Conservation (phyloP, 2,113 vertebrate genomes). For the Willisornis vidua region DNA sequence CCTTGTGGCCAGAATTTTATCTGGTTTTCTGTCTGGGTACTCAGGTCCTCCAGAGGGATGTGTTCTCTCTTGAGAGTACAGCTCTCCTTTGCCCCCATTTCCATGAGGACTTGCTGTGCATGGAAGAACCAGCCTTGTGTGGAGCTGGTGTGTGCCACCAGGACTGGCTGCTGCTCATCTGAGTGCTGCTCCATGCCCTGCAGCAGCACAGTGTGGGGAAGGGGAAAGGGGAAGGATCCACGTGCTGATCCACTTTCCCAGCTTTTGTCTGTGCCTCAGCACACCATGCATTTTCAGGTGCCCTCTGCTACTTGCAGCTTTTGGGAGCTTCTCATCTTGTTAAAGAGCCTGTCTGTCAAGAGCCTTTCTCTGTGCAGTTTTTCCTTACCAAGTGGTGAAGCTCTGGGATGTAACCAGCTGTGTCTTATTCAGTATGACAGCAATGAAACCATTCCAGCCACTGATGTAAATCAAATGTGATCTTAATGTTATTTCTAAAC, state of each 20-base stretch:
- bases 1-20: neutral
- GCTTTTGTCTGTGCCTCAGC: neutral
- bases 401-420: conserved; percentile 46
- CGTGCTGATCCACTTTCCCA: conserved; percentile 16
- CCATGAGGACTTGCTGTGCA: neutral
- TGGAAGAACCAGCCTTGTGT: neutral
- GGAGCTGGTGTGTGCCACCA: neutral
- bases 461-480: conserved; percentile 62
- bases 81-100: conserved; percentile 14
- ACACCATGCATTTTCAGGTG: conserved; percentile 20
- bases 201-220: neutral
- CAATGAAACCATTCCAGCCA: conserved; percentile 27
- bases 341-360: conserved; percentile 60
- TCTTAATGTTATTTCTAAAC: conserved; percentile 40
- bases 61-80: neutral
- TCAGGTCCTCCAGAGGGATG: neutral
- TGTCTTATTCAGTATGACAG: conserved; percentile 57
- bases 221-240: neutral
- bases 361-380: neutral
- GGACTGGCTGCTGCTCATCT: neutral
- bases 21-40: neutral
- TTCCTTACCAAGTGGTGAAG: neutral
- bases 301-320: conserved; percentile 15
- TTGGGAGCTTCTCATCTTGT: conserved; percentile 53
- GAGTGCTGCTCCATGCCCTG: neutral